Conservation (phyloP, 2,888 invertebrate genomes). For the Drosophila greeni region DNA sequence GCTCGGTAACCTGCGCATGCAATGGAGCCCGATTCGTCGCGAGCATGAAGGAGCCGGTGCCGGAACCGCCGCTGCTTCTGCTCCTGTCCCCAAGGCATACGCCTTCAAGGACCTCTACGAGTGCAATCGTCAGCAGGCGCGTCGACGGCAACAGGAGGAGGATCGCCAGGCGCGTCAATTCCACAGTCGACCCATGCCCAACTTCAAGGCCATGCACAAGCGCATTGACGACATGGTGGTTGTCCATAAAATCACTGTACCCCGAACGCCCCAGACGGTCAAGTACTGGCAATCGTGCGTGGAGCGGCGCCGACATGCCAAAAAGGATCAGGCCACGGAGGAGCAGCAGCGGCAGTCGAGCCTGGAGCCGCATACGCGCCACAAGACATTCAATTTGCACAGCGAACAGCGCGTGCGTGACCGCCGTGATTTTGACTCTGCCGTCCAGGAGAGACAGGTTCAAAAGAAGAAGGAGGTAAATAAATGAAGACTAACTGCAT, state of each 20-base stretch:
- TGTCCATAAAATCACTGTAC: slow-evolving; percentile 62
- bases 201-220: slow-evolving; percentile 60
- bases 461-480: slow-evolving; percentile 75
- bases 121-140: slow-evolving; percentile 60
- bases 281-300: slow-evolving; percentile 64
- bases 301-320: slow-evolving; percentile 50
- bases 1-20: slow-evolving; percentile 35
- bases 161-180: slow-evolving; percentile 75
- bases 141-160: slow-evolving; percentile 61
- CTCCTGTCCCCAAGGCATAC: slow-evolving; percentile 69
- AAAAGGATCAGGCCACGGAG: slow-evolving; percentile 1
- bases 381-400: slow-evolving; percentile 73
- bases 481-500: slow-evolving; percentile 10
- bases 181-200: slow-evolving; percentile 76
- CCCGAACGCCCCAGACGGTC: slow-evolving; percentile 72
- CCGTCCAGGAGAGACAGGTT: slow-evolving; percentile 54
- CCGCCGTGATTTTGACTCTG: slow-evolving; percentile 72
- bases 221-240: slow-evolving; percentile 42
- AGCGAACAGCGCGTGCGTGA: slow-evolving; percentile 72
- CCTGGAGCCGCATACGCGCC: neutral
- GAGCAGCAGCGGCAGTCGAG: neutral
- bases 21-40: slow-evolving; percentile 39
- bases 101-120: slow-evolving; percentile 72
- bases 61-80: slow-evolving; percentile 27
- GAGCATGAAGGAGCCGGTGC: neutral